These are phyloP conservation scores for Hormaphis cornu DNA, from an alignment of 1,140 invertebrate species.

Conservation along the genomic window DNA sequence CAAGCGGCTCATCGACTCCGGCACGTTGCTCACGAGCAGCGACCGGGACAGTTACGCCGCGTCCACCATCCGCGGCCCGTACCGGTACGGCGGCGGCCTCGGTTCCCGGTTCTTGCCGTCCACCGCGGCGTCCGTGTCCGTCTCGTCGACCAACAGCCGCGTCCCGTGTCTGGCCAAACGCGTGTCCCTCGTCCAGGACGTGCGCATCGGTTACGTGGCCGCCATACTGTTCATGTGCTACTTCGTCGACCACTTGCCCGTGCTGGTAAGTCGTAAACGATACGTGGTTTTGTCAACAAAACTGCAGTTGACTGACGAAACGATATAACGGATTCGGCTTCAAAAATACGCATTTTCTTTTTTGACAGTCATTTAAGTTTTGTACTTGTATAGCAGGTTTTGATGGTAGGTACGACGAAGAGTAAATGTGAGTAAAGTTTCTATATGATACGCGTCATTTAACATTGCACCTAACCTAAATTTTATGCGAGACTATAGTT, in stretches of 20 bases:
- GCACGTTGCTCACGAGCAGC: slow-evolving; percentile 14
- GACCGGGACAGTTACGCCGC: not conserved
- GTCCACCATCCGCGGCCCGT: not conserved
- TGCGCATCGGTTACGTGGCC: slow-evolving; percentile 45
- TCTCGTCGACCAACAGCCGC: slow-evolving; percentile 44
- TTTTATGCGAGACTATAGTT: too few species aligned
- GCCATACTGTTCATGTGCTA: slow-evolving; percentile 47
- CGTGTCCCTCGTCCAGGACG: slow-evolving; percentile 37
- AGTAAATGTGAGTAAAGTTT: too few species aligned
- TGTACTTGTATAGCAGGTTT: too few species aligned
- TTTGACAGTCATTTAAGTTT: too few species aligned
- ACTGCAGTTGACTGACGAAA: too few species aligned
- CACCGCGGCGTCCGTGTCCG: slow-evolving; percentile 43
- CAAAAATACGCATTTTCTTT: too few species aligned
- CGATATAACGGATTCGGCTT: too few species aligned
- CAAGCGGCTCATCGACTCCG: slow-evolving; percentile 19
- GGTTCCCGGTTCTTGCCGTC: slow-evolving; percentile 24
- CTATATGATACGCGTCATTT: too few species aligned
- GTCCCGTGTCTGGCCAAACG: slow-evolving; percentile 39
- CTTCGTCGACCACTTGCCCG: slow-evolving; percentile 48
- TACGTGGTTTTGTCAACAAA: too few species aligned
- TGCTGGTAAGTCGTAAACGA: slow-evolving; percentile 46
- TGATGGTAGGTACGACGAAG: too few species aligned
- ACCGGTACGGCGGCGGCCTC: not conserved
- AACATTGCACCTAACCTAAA: too few species aligned